Conservation (phyloP, 1,140 invertebrate genomes). For the Drosophila asahinai region DNA sequence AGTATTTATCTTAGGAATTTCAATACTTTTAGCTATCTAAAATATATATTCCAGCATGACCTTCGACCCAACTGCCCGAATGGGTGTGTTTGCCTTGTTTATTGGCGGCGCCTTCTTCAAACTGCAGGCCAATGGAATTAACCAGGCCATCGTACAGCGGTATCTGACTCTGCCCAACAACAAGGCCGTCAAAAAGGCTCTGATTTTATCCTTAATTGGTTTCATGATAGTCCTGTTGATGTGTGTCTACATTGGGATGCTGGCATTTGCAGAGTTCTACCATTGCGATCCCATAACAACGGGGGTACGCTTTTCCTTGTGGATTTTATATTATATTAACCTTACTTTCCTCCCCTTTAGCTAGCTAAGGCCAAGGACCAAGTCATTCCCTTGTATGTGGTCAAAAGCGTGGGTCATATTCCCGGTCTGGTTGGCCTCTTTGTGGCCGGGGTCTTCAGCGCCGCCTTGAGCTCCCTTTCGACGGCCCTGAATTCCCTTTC, state of each 20-base stretch:
- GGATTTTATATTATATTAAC: too few relatives aligned
- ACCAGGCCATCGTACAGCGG: slow-evolving; percentile 94
- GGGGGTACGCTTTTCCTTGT: too few relatives aligned
- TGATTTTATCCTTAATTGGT: slow-evolving; percentile 88
- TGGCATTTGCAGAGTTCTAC: slow-evolving; percentile 90
- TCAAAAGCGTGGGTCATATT: slow-evolving; percentile 87
- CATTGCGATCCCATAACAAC: slow-evolving; percentile 91
- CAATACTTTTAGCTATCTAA: slow-evolving; percentile 77
- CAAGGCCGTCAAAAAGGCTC: slow-evolving; percentile 87
- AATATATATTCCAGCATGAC: slow-evolving; percentile 86
- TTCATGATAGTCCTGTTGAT: slow-evolving; percentile 88
- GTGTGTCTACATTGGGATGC: slow-evolving; percentile 90
- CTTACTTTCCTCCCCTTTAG: neutral
- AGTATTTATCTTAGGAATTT: slow-evolving; percentile 42
- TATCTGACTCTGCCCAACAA: slow-evolving; percentile 90
- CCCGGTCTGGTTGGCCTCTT: slow-evolving; percentile 92
- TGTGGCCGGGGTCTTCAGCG: slow-evolving; percentile 90
- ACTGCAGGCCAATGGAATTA: slow-evolving; percentile 92
- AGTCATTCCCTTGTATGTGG: slow-evolving; percentile 89
- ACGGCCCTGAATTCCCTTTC: slow-evolving; percentile 92
- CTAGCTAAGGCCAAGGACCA: slow-evolving; percentile 88
- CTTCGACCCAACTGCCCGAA: slow-evolving; percentile 89
- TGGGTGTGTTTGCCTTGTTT: slow-evolving; percentile 90
- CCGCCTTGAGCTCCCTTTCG: slow-evolving; percentile 91
- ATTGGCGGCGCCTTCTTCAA: slow-evolving; percentile 92